Percentiles rank a stretch among this genome's conserved stretches.
phyloP scores from a whole-genome alignment of 2,113 vertebrate genomes.

The Mugil cephalus region DNA sequence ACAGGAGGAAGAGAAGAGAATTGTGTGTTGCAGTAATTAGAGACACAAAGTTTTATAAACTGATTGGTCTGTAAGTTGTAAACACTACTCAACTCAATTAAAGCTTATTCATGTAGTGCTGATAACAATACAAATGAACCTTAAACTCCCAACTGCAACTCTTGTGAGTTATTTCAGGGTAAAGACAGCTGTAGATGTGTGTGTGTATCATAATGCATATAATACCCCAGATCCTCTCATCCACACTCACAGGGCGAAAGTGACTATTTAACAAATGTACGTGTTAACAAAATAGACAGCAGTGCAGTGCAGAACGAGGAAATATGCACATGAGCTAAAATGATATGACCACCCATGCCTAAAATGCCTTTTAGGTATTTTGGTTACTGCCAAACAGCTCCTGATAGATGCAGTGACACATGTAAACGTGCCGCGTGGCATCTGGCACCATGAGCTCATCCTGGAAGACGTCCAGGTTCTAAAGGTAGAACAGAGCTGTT shows the following conservation, averaged over 20 bases:
- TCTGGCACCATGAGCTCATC: background rate
- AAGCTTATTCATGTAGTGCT: no score
- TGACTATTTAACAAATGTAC: constrained; percentile 86
- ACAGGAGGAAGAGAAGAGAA: constrained; percentile 9
- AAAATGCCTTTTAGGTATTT: background rate
- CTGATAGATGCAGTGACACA: background rate
- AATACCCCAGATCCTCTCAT: constrained; percentile 83
- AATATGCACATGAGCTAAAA: no score
- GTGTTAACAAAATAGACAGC: constrained; percentile 54
- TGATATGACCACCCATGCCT: background rate
- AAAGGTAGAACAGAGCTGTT: no score
- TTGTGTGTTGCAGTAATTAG: constrained; percentile 2
- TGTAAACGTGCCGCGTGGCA: background rate
- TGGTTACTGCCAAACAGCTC: background rate
- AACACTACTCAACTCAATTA: background rate
- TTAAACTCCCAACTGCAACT: no score
- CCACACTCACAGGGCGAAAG: constrained; percentile 74
- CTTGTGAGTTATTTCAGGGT: constrained; percentile 16
- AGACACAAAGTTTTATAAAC: constrained; percentile 18
- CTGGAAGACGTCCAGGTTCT: no score
- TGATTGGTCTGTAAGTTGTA: constrained; percentile 4
- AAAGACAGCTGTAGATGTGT: background rate
- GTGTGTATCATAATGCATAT: constrained; percentile 73
- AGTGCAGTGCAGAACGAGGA: constrained; percentile 18
- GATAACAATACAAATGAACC: no score